Base-by-base conservation (phyloP, 2,888 invertebrate genomes). In the Nymphalis polychloros region DNA sequence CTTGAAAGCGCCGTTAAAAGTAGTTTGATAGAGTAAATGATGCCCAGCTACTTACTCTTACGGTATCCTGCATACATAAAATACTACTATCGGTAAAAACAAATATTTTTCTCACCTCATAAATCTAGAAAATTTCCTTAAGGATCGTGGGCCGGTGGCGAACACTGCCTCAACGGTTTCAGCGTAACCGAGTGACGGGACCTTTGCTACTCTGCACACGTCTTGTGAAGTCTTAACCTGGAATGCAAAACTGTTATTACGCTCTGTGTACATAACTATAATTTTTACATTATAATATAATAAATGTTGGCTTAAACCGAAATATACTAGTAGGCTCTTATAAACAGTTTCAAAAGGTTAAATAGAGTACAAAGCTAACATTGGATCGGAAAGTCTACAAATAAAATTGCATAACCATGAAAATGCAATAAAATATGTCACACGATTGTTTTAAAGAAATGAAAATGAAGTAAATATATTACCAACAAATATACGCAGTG, bases 401-500 rank as follows among this genome's bases (percentile, higher is more conserved):
- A 13, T 41, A 13, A 10, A 41, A 3, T 10, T 13, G 13, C 41
- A 41, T 13, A 41, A 41, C 8, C 13, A 13, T 1, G 13, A 41
- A 13, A 41, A 41, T 41, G 0, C 2, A 41, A 4, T 13, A 3
- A 41, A 41, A 41, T 13, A 41, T 19, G 2, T 49, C n/a, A 49
- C 49, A 49, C 8, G n/a, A 17, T 2, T 41, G 13, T 13, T 19
- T 13, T 5, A 23, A 13, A 41, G 8, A 41, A 4, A 13, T 46
- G 6, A 7, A 47, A 41, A 10, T 7, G 31, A 41, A 59, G 13
- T 31, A 59, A 67, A 20, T 52, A 69, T 89, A 94, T 95, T 90
- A 99, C 97, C 94, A 98, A 91, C 81, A 98, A 94, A 85, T 97
- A 97, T 79, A 99, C 98, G 86, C 98, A 98, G 88, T 99, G 98